Conservation (phyloP, 2,797 vertebrate genomes). For the Mallotus villosus region DNA sequence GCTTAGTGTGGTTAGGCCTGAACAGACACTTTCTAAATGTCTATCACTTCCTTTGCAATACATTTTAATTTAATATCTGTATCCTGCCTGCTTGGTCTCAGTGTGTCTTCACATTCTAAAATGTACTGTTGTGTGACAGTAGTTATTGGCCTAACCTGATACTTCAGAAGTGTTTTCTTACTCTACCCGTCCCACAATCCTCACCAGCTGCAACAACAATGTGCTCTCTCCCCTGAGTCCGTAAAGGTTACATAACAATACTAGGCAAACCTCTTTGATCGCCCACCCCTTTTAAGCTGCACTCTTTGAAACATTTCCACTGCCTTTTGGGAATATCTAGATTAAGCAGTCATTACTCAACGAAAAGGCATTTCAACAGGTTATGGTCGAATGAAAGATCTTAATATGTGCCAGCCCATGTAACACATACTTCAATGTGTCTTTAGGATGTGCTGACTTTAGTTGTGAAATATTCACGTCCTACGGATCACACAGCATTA, state of each 20-base stretch:
- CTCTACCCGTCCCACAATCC: constrained; percentile 27
- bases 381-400: neutral
- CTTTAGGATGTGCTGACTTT: constrained; percentile 38
- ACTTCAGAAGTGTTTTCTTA: constrained; percentile 36
- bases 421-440: neutral
- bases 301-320: constrained; percentile 29
- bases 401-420: neutral
- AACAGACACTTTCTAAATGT: neutral
- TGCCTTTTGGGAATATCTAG: constrained; percentile 15
- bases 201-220: constrained; percentile 42
- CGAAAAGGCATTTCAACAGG: neutral
- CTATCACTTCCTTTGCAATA: neutral
- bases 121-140: constrained; percentile 3
- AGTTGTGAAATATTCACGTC: constrained; percentile 55
- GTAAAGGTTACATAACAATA: constrained; percentile 2
- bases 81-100: neutral
- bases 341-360: neutral
- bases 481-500: constrained; percentile 42
- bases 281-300: constrained; percentile 20
- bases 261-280: constrained; percentile 6
- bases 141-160: constrained; percentile 33
- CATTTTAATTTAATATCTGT: neutral
- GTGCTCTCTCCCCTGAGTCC: neutral
- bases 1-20: neutral
- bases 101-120: neutral